Conservation (phyloP, 92 coral and sea anemone species). For the Blastomussa wellsi region DNA sequence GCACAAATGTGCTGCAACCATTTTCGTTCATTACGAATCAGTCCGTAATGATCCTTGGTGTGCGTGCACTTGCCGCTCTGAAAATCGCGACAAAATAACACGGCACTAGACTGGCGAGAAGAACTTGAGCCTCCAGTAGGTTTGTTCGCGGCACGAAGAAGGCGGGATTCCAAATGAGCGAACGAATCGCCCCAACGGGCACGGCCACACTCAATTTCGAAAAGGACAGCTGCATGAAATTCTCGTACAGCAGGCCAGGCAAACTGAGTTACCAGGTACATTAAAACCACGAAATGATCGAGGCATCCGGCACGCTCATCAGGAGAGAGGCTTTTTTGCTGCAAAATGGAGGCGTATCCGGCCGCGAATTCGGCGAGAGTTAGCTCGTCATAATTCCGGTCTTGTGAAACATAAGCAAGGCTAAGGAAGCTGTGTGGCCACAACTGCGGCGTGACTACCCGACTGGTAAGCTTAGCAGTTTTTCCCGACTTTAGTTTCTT, state of each 20-base stretch:
- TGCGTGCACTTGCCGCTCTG: constrained; percentile 29
- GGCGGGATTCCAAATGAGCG: constrained; percentile 16
- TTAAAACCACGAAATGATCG: constrained; percentile 5
- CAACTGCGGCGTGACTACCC: constrained; percentile 9
- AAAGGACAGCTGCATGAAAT: constrained; percentile 22
- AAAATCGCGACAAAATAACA: constrained; percentile 32
- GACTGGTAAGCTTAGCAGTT: constrained; percentile 23
- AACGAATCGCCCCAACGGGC: constrained; percentile 22
- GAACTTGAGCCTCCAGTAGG: neutral
- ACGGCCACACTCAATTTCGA: constrained; percentile 36
- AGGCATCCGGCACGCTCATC: neutral
- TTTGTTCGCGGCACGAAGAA: neutral
- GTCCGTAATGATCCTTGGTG: constrained; percentile 38
- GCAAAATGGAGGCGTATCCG: constrained; percentile 19
- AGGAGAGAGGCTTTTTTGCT: constrained; percentile 3
- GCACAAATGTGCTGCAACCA: constrained; percentile 48
- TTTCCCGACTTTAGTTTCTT: constrained; percentile 17
- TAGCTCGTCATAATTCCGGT: constrained; percentile 6
- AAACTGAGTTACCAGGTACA: constrained; percentile 6
- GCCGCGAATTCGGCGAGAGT: constrained; percentile 14
- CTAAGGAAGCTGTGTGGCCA: neutral
- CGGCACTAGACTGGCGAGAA: constrained; percentile 1
- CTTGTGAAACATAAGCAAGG: neutral
- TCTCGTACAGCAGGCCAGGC: constrained; percentile 11
- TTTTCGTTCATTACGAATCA: constrained; percentile 13